These are phyloP conservation scores for Oncorhynchus clarkii DNA, from an alignment of 2,113 vertebrate species.

Conservation along the genomic window DNA sequence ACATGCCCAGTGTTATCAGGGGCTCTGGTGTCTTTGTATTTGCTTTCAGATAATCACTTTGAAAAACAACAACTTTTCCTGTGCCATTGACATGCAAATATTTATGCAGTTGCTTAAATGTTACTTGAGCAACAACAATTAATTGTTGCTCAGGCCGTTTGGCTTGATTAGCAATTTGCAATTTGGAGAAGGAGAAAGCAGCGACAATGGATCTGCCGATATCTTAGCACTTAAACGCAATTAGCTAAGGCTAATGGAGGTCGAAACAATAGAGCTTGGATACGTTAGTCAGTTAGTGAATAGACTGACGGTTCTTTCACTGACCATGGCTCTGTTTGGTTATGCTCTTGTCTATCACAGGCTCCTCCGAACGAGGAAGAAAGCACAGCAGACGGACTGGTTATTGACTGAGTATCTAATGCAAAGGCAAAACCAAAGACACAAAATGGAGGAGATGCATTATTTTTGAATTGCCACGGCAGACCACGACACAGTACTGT, in stretches of 20 bases:
- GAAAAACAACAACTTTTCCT: no score
- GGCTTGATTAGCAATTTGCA: slow-evolving; percentile 15
- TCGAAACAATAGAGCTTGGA: slow-evolving; percentile 51
- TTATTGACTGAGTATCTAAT: not conserved
- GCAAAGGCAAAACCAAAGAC: no score
- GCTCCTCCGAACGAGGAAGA: not conserved
- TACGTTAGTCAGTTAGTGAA: slow-evolving; percentile 48
- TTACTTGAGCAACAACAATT: no score
- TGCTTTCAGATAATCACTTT: no score
- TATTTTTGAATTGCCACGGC: no score
- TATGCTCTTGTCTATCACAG: not conserved
- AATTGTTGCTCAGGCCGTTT: no score
- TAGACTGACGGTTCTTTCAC: slow-evolving; percentile 28
- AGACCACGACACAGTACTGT: slow-evolving; percentile 1
- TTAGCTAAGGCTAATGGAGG: slow-evolving; percentile 65
- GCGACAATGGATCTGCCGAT: slow-evolving; percentile 66
- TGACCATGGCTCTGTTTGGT: not conserved
- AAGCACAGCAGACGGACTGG: not conserved
- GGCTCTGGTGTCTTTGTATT: no score
- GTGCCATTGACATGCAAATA: no score
- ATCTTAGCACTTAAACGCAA: slow-evolving; percentile 67
- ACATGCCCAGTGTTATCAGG: not conserved
- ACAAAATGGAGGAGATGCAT: not conserved
- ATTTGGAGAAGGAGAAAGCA: slow-evolving; percentile 48
- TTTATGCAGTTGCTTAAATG: no score